A percentile compares a stretch with the other conserved stretches of the same genome.
These are phyloP conservation scores for Nymphalis c-album DNA, from an alignment of 2,888 invertebrate genomes.

Conservation along the genomic window DNA sequence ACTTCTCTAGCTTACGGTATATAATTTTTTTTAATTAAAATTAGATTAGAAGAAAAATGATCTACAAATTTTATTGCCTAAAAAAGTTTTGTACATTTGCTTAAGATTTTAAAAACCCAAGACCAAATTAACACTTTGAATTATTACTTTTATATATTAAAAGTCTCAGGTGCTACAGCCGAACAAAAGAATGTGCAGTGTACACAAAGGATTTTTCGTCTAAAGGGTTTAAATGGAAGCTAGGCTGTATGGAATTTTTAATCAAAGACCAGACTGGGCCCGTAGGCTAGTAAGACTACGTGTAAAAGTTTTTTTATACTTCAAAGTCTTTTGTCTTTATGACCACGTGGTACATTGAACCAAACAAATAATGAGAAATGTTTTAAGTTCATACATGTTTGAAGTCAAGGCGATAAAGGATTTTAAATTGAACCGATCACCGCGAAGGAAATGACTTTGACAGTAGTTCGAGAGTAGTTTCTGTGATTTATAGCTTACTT, in stretches of 20 bases:
- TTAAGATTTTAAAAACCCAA: neutral
- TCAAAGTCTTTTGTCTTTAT: conserved; percentile 4
- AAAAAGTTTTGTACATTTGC: no score
- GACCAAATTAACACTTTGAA: conserved; percentile 7
- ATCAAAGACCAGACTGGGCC: conserved; percentile 30
- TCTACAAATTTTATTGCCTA: no score
- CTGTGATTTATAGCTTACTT: no score
- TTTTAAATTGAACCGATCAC: neutral
- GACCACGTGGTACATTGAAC: neutral
- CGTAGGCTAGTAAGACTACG: conserved; percentile 19
- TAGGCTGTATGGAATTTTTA: conserved; percentile 35
- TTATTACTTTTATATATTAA: conserved; percentile 15
- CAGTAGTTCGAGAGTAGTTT: no score
- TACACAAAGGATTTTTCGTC: conserved; percentile 31
- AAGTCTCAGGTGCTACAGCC: conserved; percentile 5
- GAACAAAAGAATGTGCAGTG: conserved; percentile 21
- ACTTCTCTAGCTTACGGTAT: no score
- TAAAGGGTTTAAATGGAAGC: conserved; percentile 23
- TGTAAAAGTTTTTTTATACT: conserved; percentile 18
- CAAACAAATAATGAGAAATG: neutral
- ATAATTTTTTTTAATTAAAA: no score
- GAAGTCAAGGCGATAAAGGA: neutral
- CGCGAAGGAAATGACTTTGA: no score
- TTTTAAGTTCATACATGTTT: neutral
- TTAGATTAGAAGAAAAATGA: no score